Conservation (phyloP, 2,797 vertebrate species). For the Molossus alvarezi region DNA sequence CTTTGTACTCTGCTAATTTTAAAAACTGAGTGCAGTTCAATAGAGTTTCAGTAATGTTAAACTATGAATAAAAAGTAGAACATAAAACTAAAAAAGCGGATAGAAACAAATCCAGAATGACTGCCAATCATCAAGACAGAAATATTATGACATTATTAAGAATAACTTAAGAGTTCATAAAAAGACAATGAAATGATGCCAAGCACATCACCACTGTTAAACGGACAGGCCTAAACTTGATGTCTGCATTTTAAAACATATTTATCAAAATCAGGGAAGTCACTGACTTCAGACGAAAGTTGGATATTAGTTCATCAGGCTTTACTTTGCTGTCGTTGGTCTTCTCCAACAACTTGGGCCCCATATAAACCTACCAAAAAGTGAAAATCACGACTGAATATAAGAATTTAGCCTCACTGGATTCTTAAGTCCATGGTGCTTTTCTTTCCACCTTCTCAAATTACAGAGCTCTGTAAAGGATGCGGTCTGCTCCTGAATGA, state of each 20-base stretch:
- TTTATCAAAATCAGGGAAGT: slow-evolving; percentile 5
- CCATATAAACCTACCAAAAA: not conserved
- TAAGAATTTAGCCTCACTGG: not conserved
- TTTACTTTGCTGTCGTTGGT: not conserved
- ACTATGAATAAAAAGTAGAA: slow-evolving; percentile 6
- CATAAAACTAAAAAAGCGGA: slow-evolving; percentile 19
- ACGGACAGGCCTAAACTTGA: not conserved
- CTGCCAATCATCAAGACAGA: not conserved
- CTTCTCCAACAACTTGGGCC: not conserved
- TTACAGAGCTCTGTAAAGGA: not conserved
- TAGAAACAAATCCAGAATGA: slow-evolving; percentile 24
- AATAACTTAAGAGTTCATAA: not conserved
- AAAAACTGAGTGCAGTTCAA: not conserved
- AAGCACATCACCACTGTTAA: not conserved
- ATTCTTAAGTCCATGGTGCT: not conserved
- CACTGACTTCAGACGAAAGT: not conserved
- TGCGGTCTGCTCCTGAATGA: not conserved
- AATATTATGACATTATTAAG: not conserved
- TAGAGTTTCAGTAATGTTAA: slow-evolving; percentile 37
- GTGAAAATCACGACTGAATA: not conserved
- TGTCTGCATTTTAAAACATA: slow-evolving; percentile 15
- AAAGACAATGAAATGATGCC: not conserved
- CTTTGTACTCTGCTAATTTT: slow-evolving; percentile 18
- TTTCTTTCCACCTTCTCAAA: not conserved
- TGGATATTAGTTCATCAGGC: not conserved